A percentile compares a stretch with the other conserved stretches of the same genome.
phyloP scores from a whole-genome alignment of 2,888 invertebrate species.

The Acleris literana region DNA sequence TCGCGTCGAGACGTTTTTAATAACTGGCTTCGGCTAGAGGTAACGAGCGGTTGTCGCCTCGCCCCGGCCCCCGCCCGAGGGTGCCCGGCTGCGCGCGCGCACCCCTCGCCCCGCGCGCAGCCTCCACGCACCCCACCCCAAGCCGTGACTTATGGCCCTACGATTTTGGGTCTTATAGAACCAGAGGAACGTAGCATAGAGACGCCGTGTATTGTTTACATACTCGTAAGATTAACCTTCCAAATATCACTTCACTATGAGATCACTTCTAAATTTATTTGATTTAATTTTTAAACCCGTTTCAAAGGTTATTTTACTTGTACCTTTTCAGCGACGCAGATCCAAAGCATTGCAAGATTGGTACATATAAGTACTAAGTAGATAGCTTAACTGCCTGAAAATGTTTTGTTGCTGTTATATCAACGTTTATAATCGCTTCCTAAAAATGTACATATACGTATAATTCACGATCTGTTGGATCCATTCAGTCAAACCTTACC shows the following conservation, averaged over 20 bases:
- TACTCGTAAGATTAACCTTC: no score
- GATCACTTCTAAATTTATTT: background rate
- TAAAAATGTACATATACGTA: no score
- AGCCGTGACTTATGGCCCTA: conserved; percentile 76
- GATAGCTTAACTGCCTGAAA: no score
- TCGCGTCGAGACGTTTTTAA: conserved; percentile 85
- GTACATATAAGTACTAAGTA: no score
- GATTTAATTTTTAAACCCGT: background rate
- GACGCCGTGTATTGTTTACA: no score
- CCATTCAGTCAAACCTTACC: no score
- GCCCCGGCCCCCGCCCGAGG: conserved; percentile 67
- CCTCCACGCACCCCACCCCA: conserved; percentile 70
- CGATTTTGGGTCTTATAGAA: conserved; percentile 41
- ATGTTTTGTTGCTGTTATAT: no score
- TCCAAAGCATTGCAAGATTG: background rate
- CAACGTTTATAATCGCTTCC: no score
- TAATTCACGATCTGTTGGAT: no score
- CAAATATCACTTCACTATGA: no score
- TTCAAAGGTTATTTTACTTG: background rate
- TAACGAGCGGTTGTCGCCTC: conserved; percentile 84
- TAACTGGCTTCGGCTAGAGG: conserved; percentile 83
- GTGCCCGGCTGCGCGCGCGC: conserved; percentile 56
- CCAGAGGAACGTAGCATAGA: background rate
- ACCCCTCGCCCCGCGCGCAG: conserved; percentile 64
- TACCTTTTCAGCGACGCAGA: background rate